Evolutionary conservation across 1,140 invertebrate genomes (phyloP), one percentile per base, ranked within the genome.

Genomic region (Bombus sibiricus): DNA sequence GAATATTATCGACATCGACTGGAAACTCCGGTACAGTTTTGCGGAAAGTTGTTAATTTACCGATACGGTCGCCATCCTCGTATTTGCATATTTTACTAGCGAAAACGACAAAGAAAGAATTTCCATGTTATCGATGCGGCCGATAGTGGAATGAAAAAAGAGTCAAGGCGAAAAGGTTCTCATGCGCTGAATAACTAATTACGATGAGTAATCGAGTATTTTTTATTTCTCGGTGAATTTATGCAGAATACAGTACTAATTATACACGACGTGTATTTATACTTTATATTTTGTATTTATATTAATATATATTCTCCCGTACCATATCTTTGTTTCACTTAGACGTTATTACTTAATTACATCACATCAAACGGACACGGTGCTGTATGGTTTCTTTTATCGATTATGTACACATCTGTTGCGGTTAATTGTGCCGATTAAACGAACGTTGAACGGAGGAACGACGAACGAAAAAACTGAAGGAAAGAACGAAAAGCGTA

Each of bases 291-390:
- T 83, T 39, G 41, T 84, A 84, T 85, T 85, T 85, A 90, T 92
- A 92, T 90, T 89, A 87, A 90, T 90, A 88, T 87, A 80, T 89
- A 75, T 76, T 75, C 76, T 88, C 64, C 89, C 77, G 18, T 82
- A n/a, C 64, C 75, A n/a, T 75, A 85, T 18, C 28, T 79, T 80
- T 80, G 78, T 69, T 34, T 69, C 75, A 69, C 41, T 62, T 87
- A 77, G 83, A 87, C 64, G 73, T 87, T 75, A 78, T 80, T 80
- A 76, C 85, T 92, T 91, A 90, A 92, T 90, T 92, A 91, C 87
- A 92, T 89, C 91, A 93, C 92, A 92, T 92, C 84, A 83, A 92
- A 90, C 75, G 88, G 89, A 92, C 88, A 93, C 86, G 83, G 91
- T 93, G 92, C 90, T 92, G 81, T 84, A 86, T 64, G 75, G 64